Evolutionary conservation across 1,140 invertebrate genomes (phyloP).

Genomic region (Parasteatoda tepidariorum): DNA sequence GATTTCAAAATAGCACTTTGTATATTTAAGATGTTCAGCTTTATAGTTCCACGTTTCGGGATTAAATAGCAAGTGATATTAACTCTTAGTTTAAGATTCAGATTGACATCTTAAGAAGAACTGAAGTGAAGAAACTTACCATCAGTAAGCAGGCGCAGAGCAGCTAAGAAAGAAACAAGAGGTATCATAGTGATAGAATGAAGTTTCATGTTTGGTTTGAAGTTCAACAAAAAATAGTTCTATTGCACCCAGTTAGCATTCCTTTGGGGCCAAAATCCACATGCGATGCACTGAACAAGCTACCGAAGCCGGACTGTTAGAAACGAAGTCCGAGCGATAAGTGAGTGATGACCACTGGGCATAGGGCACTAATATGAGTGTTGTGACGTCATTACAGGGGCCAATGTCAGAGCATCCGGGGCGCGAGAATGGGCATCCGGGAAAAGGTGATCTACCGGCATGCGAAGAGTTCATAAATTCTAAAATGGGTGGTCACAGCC

Average conservation of each 20-base stretch:
- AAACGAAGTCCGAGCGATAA: conserved; percentile 2
- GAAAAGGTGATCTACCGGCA: conserved; percentile 44
- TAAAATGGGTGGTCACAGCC: conserved; percentile 41
- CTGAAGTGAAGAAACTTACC: conserved; percentile 72
- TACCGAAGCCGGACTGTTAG: neutral
- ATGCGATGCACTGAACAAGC: too few relatives aligned
- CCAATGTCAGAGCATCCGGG: conserved; percentile 55
- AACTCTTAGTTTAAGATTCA: too few relatives aligned
- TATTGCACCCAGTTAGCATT: conserved; percentile 14
- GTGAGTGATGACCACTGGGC: conserved; percentile 27
- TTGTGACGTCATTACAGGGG: conserved; percentile 47
- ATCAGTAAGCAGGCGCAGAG: conserved; percentile 82
- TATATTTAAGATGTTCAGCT: too few relatives aligned
- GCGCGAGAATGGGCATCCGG: conserved; percentile 47
- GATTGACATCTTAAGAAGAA: neutral
- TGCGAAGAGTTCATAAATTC: conserved; percentile 48
- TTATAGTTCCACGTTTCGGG: too few relatives aligned
- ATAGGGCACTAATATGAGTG: conserved; percentile 34
- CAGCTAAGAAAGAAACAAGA: conserved; percentile 83
- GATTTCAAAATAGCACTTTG: too few relatives aligned
- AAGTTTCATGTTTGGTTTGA: conserved; percentile 48
- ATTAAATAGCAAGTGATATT: too few relatives aligned
- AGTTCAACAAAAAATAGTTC: conserved; percentile 1
- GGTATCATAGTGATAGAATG: conserved; percentile 75
- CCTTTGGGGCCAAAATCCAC: neutral